A percentile compares a stretch with the other conserved stretches of the same genome.
phyloP scores from a whole-genome alignment of 2,113 vertebrate genomes.

The Eptatretus burgeri region DNA sequence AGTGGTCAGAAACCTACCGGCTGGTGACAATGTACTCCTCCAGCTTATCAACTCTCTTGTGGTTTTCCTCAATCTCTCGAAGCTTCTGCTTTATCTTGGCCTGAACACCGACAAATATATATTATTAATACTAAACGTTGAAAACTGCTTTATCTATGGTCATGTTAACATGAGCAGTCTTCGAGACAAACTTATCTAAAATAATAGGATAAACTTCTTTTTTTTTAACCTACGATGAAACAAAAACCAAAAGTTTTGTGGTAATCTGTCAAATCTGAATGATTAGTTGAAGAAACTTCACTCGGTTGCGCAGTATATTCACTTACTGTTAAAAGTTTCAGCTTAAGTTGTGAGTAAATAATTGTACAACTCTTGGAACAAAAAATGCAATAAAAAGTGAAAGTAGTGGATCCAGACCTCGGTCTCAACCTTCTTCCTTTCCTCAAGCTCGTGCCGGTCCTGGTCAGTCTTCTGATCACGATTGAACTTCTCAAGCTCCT shows the following conservation, averaged over 20 bases:
- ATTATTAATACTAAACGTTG: no score
- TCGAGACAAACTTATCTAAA: no score
- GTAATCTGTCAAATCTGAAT: not conserved
- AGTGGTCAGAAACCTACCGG: slow-evolving; percentile 24
- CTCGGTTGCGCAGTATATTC: not conserved
- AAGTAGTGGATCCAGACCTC: slow-evolving; percentile 22
- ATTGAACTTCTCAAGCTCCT: slow-evolving; percentile 36
- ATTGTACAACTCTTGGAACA: not conserved
- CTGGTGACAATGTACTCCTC: slow-evolving; percentile 37
- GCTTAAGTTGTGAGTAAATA: not conserved
- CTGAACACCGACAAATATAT: slow-evolving; percentile 17
- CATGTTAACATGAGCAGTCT: no score
- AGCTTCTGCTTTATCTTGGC: slow-evolving; percentile 26
- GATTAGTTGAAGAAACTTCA: not conserved
- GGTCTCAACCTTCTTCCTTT: slow-evolving; percentile 31
- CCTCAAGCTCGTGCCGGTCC: slow-evolving; percentile 35
- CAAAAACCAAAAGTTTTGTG: not conserved
- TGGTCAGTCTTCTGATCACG: slow-evolving; percentile 39
- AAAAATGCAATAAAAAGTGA: not conserved
- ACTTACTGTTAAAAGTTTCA: not conserved
- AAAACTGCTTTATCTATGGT: no score
- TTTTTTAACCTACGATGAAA: no score
- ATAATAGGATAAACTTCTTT: no score
- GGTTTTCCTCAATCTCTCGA: slow-evolving; percentile 34
- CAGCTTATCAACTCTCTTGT: slow-evolving; percentile 31